A percentile compares a stretch with the other conserved stretches of the same genome.
Evolutionary conservation across 2,113 vertebrate genomes (phyloP).

Genomic region (Rhizomys pruinosus): DNA sequence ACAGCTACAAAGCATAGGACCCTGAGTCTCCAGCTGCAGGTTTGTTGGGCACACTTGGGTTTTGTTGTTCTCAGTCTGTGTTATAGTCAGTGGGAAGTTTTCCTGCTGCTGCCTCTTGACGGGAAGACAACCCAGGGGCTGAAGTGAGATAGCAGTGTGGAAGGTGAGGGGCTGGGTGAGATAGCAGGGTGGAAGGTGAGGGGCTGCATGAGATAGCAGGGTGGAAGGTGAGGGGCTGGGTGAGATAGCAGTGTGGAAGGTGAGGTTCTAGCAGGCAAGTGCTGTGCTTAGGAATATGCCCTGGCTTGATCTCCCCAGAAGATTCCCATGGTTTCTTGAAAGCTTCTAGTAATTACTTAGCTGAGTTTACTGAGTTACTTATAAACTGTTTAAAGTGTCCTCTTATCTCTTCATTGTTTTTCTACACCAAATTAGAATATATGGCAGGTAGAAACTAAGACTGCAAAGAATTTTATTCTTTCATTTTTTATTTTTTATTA

Average conservation of each 20-base stretch:
- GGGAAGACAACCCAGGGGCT: background rate
- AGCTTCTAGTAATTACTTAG: too few relatives aligned
- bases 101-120: background rate
- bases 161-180: rapidly evolving
- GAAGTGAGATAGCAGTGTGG: too few relatives aligned
- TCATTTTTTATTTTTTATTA: background rate
- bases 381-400: background rate
- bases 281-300: background rate
- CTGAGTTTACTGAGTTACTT: constrained; percentile 2
- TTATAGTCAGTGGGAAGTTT: background rate
- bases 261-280: background rate
- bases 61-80: background rate
- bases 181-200: background rate
- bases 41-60: constrained; percentile 75
- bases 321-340: background rate
- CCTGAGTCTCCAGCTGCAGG: constrained; percentile 86
- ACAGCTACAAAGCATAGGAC: constrained; percentile 86
- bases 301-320: background rate
- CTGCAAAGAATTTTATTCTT: background rate
- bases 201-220: too few relatives aligned
- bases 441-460: constrained; percentile 15
- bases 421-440: constrained; percentile 32
- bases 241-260: background rate
- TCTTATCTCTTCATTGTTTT: constrained; percentile 35
- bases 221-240: rapidly evolving